A percentile compares a stretch with the other conserved stretches of the same genome.
Conservation (phyloP, 2,113 vertebrate species). For the Apistogramma diplotaenia region DNA sequence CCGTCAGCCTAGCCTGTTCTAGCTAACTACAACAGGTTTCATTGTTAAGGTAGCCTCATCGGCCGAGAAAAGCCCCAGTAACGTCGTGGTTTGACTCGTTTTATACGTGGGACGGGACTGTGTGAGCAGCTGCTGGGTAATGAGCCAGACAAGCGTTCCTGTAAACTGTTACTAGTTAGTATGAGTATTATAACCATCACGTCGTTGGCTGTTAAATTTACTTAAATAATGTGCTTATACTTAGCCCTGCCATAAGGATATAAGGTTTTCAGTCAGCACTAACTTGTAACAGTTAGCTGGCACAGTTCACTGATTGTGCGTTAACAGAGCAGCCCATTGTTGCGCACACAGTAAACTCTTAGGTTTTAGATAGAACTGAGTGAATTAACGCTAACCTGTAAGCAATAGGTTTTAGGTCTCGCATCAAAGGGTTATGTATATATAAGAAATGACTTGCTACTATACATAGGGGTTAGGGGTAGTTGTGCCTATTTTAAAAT, state of each 20-base stretch:
- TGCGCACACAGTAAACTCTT: neutral
- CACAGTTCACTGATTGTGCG: neutral
- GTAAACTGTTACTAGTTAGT: neutral
- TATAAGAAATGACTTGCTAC: neutral
- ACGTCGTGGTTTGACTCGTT: neutral
- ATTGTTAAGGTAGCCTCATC: conserved; percentile 30
- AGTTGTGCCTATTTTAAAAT: neutral
- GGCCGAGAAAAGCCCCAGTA: neutral
- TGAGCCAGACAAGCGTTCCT: neutral
- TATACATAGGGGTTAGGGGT: neutral
- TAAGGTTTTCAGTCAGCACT: neutral
- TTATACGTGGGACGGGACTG: neutral
- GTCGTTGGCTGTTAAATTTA: neutral
- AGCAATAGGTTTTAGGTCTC: neutral
- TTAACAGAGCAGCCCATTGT: conserved; percentile 47
- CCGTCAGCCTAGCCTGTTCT: conserved; percentile 4
- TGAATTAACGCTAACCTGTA: conserved; percentile 1
- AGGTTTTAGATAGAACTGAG: neutral
- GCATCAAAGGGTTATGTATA: neutral
- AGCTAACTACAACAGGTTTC: conserved; percentile 49
- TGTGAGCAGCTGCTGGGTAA: neutral
- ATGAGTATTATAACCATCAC: neutral
- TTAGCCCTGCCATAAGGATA: neutral
- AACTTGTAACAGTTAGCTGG: neutral
- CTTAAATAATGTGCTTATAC: neutral